Base-by-base conservation (phyloP, 2,113 vertebrate genomes). In the Microtus pennsylvanicus region DNA sequence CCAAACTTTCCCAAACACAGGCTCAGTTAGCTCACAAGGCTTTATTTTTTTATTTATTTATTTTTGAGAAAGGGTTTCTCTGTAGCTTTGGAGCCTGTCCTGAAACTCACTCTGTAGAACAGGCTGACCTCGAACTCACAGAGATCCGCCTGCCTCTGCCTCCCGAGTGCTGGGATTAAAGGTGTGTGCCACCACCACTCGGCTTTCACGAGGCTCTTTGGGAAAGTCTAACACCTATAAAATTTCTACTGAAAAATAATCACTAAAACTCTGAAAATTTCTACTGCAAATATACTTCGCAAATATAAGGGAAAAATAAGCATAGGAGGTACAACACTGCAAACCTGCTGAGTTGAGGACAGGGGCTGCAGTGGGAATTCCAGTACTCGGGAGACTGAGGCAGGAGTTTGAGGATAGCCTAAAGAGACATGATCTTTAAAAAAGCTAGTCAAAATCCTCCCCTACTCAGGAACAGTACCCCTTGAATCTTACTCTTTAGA, bases 311-410 rank as follows among this genome's bases (percentile, higher is more conserved):
- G 45, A 42, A 63, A 94, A 50, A 22, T 33, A 7, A 24, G 17
- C 69, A n/a, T 52, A 42, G 61, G 38, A 10, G 21, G 87, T 3
- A 1, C 5, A 28, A 1, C 45, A 33, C 1, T 42, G 4, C 0
- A 0, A 0, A 47, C 77, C 47, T 14, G 3, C 74, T 0, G 8
- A 61, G 7, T 38, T 28, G 13, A 52, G 86, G 3, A 7, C 33
- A 47, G 47, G 14, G 33, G 47, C 86, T 35, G 52, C 47, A 55
- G 42, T 45, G 22, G 33, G 52, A 16, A 58, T 19, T 58, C 55
- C 52, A 55, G 14, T 55, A 17, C 52, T 55, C 0, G 55, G 16
- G 55, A 58, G 55, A 58, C 55, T 3, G 33, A 72, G 50, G 7
- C 47, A 70, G 45, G 67, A 26, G 67, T 70, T 69, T 87, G 85